phyloP scores from a whole-genome alignment of 2,113 vertebrate genomes.

The Condylura cristata region DNA sequence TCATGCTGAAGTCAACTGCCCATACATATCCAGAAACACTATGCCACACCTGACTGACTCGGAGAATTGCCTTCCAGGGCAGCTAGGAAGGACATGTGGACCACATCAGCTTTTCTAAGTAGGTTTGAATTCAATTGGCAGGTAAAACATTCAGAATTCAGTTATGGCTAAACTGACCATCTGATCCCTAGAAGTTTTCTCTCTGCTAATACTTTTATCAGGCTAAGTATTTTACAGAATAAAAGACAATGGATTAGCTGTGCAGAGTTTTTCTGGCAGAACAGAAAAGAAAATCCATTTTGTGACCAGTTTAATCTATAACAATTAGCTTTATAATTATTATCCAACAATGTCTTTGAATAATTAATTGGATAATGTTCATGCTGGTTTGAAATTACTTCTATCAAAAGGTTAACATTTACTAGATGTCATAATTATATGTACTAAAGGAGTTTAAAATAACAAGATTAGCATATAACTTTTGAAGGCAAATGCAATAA shows the following conservation, averaged over 20 bases:
- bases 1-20: not conserved
- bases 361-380: constrained; percentile 74
- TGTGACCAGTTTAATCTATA: constrained; percentile 63
- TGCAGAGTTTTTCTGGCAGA: constrained; percentile 33
- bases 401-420: constrained; percentile 69
- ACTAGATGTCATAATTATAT: constrained; percentile 59
- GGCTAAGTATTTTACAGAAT: constrained; percentile 39
- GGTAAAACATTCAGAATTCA: not conserved
- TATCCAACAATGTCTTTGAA: constrained; percentile 65
- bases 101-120: not conserved
- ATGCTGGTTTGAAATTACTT: constrained; percentile 68
- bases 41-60: not conserved
- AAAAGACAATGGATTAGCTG: constrained; percentile 50
- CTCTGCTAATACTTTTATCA: constrained; percentile 39
- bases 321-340: constrained; percentile 70
- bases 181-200: constrained; percentile 40
- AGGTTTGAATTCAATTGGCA: not conserved
- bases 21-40: not conserved
- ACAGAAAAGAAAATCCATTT: constrained; percentile 71
- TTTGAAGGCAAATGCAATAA: constrained; percentile 49
- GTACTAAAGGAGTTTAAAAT: constrained; percentile 64
- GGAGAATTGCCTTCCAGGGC: not conserved
- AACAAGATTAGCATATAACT: constrained; percentile 66
- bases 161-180: constrained; percentile 48
- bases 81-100: not conserved